These are phyloP conservation scores for Sapajus apella DNA, from an alignment of 2,113 vertebrate species.

Conservation along the genomic window DNA sequence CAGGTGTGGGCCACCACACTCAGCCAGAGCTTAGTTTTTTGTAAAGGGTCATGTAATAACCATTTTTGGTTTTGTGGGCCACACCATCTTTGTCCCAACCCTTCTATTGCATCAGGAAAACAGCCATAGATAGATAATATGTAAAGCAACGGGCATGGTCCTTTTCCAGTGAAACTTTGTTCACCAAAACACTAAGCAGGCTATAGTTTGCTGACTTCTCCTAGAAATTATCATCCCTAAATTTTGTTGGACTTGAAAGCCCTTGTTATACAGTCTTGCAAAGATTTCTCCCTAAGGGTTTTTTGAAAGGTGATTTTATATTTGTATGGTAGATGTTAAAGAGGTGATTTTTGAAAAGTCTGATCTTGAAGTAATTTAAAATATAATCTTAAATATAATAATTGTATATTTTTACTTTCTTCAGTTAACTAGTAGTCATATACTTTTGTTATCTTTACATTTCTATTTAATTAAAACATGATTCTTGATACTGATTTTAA, in stretches of 20 bases:
- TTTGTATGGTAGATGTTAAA: slow-evolving; percentile 6
- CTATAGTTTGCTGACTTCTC: not conserved
- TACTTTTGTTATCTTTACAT: not conserved
- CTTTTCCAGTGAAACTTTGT: not conserved
- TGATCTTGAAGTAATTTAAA: not conserved
- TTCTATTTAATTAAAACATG: not conserved
- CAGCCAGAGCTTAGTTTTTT: not conserved
- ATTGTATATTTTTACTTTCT: not conserved
- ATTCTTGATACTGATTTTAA: not conserved
- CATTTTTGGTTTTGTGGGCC: not conserved
- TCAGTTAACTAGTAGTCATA: not conserved
- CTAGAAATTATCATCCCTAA: not conserved
- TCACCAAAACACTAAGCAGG: not conserved
- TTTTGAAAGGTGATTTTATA: not conserved
- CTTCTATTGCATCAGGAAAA: not conserved
- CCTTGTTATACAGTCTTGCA: not conserved
- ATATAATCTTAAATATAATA: not conserved
- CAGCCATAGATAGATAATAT: not conserved
- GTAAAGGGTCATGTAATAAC: not conserved
- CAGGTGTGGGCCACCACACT: too few species aligned
- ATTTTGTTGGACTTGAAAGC: not conserved
- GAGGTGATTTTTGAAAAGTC: not conserved
- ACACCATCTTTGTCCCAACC: not conserved
- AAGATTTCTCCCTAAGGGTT: not conserved
- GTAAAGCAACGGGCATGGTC: not conserved